Base-by-base conservation (phyloP, 2,888 invertebrate genomes). In the Tenthredo livida region DNA sequence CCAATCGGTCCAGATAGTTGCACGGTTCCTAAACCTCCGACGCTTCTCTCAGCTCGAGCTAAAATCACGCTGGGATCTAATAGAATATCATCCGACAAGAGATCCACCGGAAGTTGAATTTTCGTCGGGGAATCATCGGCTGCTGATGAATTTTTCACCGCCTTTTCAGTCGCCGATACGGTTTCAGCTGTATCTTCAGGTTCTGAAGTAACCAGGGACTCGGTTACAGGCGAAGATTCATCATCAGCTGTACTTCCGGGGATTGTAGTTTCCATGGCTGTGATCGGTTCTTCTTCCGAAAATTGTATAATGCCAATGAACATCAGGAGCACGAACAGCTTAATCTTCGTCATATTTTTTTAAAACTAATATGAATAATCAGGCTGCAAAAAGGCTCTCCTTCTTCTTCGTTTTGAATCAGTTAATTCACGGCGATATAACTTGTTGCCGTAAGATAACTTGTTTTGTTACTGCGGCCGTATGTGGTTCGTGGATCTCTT, bases 31-130 rank as follows among this genome's bases (percentile, higher is more conserved):
- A n/a, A 54, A 33, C 17, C 9, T 47, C 77, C 72, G 17, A 85
- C 61, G 58, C 87, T 86, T 12, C 89, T 87, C 3, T 86, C 87
- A 4, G 87, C 72, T 6, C 90, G 87, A 17, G 89, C 88, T 37
- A 89, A 80, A 9, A 89, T 87, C 25, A 89, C 61, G 40, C 87
- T 87, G 0, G 90, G 89, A 85, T 90, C 89, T 21, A 90, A 43
- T 0, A 89, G 73, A 33, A 89, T 85, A 67, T 90, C 89, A 17
- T 88, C 84, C 2, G 88, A 88, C 17, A 88, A 77, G 0, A 89
- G 72, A 86, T 88, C 88, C 2, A 88, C 86, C 17, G 89, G 88
- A 40, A 88, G 85, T 75, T 88, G 50, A 47, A 21, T 43, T 12
- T 67, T 12, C 21, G 9, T 15, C 70, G 83, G 61, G 12, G 21